Base-by-base conservation (phyloP, 2,888 invertebrate species). In the Plagodis dolabraria region DNA sequence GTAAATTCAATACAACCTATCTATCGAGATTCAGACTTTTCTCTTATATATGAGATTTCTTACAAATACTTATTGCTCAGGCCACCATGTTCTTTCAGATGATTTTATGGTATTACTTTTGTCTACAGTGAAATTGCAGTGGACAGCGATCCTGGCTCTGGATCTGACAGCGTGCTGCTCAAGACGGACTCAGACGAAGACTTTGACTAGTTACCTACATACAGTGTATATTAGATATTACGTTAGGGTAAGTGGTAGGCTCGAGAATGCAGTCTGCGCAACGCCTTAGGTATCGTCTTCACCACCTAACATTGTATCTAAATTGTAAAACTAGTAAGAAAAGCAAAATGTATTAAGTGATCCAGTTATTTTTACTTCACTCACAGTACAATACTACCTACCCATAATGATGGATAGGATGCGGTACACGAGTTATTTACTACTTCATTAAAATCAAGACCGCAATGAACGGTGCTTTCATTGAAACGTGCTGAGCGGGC, bases 181-280 rank as follows among this genome's bases (percentile, higher is more conserved):
- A 89, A 87, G 71, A 92, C 93, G 11, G 93, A 93, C 72, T 92
- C 93, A 7, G 93, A 93, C 69, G 93, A 93, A 66, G 92, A 93
- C 74, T 92, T 90, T 64, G 92, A 92, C 74, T 92, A 85, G 72
- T 62, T 66, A 42, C 48, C 22, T 22, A 22, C 4, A 22, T 22
- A 22, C 22, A 22, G 2, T 2, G 22, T 22, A 2, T 40, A 52
- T 53, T 60, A 67, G 64, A 10, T 60, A 52, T 70, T 69, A 68
- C 56, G 63, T 63, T 77, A 77, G 70, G 67, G 54, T 79, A 79
- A 77, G 74, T 64, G 70, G 69, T 71, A 64, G 63, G 65, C 70
- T 67, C 51, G 57, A 65, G 67, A 67, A 61, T 6, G 6, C 36
- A 42, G 9, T 47, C 47, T 38, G 38, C 43, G n/a, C 46, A 52